Percentiles rank a stretch among this genome's conserved stretches.
Conservation (phyloP, 1,140 invertebrate genomes). For the Brachionus asplanchnoidis region DNA sequence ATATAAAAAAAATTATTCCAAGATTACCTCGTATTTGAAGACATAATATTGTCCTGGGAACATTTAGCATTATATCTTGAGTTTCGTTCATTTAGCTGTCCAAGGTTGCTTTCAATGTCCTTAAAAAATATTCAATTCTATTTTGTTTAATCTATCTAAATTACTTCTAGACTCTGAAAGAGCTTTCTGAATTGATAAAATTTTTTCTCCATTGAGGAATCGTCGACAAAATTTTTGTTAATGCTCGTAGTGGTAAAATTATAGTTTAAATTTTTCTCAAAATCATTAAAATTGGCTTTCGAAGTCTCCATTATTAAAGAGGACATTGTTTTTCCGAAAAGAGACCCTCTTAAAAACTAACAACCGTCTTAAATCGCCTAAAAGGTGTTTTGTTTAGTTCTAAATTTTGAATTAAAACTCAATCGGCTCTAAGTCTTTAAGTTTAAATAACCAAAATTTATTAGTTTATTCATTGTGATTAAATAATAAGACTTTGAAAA, state of each 20-base stretch:
- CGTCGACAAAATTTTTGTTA: neutral
- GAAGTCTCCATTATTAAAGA: slow-evolving; percentile 8
- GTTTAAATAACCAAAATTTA: neutral
- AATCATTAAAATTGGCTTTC: neutral
- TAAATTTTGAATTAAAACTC: slow-evolving; percentile 8
- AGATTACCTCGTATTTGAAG: neutral
- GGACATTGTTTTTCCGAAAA: slow-evolving; percentile 2
- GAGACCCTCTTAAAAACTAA: slow-evolving; percentile 2
- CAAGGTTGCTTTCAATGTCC: neutral
- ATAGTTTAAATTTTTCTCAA: slow-evolving; percentile 1
- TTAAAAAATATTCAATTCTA: neutral
- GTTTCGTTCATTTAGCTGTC: neutral
- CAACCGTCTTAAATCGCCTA: neutral
- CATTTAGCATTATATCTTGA: neutral
- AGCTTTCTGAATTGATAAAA: slow-evolving; percentile 17
- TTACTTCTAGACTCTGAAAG: neutral
- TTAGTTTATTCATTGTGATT: slow-evolving; percentile 27
- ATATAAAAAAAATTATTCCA: neutral
- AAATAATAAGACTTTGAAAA: slow-evolving; percentile 17
- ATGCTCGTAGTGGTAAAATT: neutral
- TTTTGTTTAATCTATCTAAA: neutral
- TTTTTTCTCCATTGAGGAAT: neutral
- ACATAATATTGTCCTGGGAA: neutral
- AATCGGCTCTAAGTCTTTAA: neutral
- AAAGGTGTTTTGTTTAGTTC: neutral